A percentile compares a stretch with the other conserved stretches of the same genome.
Evolutionary conservation across 2,888 invertebrate species (phyloP).

Genomic region (Tholera decimalis): DNA sequence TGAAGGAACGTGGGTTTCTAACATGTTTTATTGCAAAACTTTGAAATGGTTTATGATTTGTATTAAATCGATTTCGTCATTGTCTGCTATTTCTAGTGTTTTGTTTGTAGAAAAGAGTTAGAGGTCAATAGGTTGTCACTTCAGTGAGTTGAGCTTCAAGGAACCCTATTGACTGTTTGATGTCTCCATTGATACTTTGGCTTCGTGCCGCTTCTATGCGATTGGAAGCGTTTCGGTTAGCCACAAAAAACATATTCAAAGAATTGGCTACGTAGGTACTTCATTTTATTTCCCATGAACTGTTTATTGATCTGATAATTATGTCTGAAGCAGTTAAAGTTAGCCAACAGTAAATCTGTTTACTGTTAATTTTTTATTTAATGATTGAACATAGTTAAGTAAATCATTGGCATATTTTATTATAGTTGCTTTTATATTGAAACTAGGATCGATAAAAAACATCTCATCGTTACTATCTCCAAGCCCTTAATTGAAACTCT

Average conservation of each 20-base stretch:
- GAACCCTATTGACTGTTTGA: constrained; percentile 1
- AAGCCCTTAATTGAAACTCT: constrained; percentile 34
- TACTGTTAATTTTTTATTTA: background rate
- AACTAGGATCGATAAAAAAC: constrained; percentile 12
- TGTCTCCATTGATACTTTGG: background rate
- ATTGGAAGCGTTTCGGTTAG: background rate
- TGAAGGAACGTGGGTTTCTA: constrained; percentile 68
- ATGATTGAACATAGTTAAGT: background rate
- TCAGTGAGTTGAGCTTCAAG: background rate
- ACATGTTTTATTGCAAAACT: constrained; percentile 61
- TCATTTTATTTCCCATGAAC: background rate
- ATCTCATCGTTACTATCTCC: constrained; percentile 3
- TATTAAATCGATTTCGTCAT: constrained; percentile 31
- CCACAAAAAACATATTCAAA: background rate
- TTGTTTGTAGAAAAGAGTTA: constrained; percentile 6
- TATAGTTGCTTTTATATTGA: background rate
- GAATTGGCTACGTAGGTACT: background rate
- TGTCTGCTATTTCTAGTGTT: background rate
- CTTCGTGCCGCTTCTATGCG: background rate
- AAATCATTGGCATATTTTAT: background rate
- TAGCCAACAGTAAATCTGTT: background rate
- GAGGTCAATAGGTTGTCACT: constrained; percentile 11
- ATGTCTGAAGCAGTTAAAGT: background rate
- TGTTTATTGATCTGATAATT: background rate
- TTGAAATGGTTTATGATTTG: constrained; percentile 35